Conservation (phyloP, 2,113 vertebrate species). For the Sterna hirundo region DNA sequence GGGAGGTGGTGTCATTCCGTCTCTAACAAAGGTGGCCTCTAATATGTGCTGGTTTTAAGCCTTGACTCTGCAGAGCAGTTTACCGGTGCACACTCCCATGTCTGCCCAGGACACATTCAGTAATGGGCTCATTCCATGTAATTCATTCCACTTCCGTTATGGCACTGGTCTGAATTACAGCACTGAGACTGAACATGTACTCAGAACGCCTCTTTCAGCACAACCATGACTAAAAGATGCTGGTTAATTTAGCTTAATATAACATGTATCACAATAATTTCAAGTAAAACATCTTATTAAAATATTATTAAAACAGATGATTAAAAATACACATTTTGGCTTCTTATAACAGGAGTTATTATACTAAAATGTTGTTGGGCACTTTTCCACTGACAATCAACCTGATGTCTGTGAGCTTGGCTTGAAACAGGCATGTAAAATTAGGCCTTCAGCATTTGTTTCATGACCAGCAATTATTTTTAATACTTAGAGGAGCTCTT, state of each 20-base stretch:
- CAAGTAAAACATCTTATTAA: background rate
- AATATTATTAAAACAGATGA: background rate
- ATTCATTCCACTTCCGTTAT: background rate
- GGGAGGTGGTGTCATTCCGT: background rate
- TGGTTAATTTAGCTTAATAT: background rate
- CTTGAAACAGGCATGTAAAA: background rate
- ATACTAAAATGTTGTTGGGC: background rate
- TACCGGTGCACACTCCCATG: background rate
- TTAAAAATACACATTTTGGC: background rate
- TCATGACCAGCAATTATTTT: slow-evolving; percentile 29
- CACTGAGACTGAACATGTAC: background rate
- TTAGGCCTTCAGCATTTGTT: background rate
- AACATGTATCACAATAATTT: background rate
- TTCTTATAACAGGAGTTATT: slow-evolving; percentile 7
- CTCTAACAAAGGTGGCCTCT: background rate
- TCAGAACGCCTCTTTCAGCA: background rate
- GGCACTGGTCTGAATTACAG: background rate
- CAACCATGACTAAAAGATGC: background rate
- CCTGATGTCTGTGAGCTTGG: background rate
- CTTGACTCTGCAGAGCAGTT: background rate
- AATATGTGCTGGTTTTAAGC: background rate
- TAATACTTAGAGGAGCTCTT: background rate
- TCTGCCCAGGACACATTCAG: background rate
- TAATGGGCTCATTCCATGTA: background rate
- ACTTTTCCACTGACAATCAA: background rate